Evolutionary conservation across 1,140 invertebrate species (phyloP).

Genomic region (Gryllus bimaculatus): DNA sequence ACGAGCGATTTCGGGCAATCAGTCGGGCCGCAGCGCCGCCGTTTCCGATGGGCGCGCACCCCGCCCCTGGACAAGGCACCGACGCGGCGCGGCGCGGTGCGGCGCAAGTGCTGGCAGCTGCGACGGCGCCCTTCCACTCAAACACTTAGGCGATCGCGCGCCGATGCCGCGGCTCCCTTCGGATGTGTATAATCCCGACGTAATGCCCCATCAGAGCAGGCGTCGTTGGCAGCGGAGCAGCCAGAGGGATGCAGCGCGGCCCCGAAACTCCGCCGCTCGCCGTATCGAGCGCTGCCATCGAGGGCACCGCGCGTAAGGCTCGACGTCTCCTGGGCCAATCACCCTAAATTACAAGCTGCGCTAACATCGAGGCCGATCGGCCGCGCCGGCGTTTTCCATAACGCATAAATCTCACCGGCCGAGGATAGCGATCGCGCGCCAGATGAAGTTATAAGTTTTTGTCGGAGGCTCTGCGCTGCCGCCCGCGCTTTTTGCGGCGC

Average conservation of each 20-base stretch:
- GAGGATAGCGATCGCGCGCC: not conserved
- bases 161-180: too few relatives aligned
- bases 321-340: not conserved
- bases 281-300: not conserved
- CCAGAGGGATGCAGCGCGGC: not conserved
- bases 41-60: not conserved
- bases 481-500: not conserved
- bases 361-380: not conserved
- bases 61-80: not conserved
- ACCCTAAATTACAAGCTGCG: not conserved
- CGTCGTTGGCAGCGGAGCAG: not conserved
- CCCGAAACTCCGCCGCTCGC: not conserved
- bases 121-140: too few relatives aligned
- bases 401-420: not conserved
- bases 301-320: not conserved
- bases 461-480: not conserved
- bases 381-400: not conserved
- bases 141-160: too few relatives aligned
- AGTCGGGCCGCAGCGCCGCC: not conserved
- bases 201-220: not conserved
- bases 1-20: not conserved
- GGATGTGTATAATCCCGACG: too few relatives aligned
- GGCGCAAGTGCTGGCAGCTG: too few relatives aligned
- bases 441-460: not conserved
- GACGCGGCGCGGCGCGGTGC: too few relatives aligned